phyloP scores from a whole-genome alignment of 2,113 vertebrate genomes.

The Oreochromis tanganicae region DNA sequence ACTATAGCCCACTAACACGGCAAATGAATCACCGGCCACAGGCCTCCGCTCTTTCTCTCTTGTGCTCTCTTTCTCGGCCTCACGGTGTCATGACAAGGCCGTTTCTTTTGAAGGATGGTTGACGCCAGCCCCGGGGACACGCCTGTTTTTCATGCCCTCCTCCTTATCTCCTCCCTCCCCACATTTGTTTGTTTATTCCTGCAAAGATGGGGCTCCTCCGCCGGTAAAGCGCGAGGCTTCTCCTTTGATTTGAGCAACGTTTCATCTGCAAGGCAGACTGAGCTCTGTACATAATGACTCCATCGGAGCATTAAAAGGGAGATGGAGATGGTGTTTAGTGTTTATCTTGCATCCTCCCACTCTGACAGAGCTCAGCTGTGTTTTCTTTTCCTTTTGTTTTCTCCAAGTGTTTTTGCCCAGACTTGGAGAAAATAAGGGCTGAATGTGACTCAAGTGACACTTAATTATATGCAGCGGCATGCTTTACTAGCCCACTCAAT shows the following conservation, averaged over 20 bases:
- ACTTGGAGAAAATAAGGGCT: background rate
- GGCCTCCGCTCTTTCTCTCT: background rate
- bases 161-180: background rate
- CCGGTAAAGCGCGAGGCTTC: background rate
- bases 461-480: background rate
- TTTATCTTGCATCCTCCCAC: conserved; percentile 6
- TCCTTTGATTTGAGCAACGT: conserved; percentile 41
- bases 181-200: conserved; percentile 36
- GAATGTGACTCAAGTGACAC: background rate
- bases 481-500: background rate
- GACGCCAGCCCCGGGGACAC: conserved; percentile 17
- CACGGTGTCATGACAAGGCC: conserved; percentile 39
- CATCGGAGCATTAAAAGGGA: conserved; percentile 19
- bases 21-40: conserved; percentile 60
- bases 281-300: conserved; percentile 32
- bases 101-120: conserved; percentile 48
- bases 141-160: conserved; percentile 39
- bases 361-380: background rate
- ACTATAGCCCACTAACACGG: conserved; percentile 56
- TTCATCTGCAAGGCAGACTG: conserved; percentile 44
- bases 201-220: background rate
- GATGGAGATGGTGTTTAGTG: conserved; percentile 25
- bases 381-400: background rate
- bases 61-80: background rate
- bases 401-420: background rate